Evolutionary conservation across 2,888 invertebrate genomes (phyloP), one percentile per base, ranked within the genome.

Genomic region (Latrodectus hesperus): DNA sequence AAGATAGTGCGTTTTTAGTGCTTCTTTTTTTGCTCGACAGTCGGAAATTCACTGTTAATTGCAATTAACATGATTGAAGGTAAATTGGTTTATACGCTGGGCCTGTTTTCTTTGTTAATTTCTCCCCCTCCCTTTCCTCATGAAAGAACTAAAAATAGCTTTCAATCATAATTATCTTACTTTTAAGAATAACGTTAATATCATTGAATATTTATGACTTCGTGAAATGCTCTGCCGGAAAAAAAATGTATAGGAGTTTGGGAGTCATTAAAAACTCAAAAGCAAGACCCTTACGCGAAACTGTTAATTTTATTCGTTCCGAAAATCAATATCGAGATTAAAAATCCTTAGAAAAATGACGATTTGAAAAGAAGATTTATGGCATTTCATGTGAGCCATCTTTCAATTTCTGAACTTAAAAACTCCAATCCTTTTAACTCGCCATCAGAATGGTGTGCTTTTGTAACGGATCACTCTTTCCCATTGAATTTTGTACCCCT

Each of bases 31-130:
- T 67, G 49, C 73, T 49, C 22, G 38, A 12, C 72, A 55, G 73
- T 22, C 85, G 85, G 76, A 86, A 86, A 75, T 80, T 80, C 86
- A 75, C 67, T 86, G 80, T 81, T 86, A 86, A 86, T 86, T 86
- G 86, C 86, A 86, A 86, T 86, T 86, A 86, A 86, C 76, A 74
- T 76, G 80, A 86, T 86, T 86, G 86, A 75, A 80, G 80, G 86
- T 64, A 86, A 86, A 86, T 86, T 86, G 86, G 86, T 86, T 86
- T 86, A 75, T 68, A 81, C 85, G 79, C 86, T 9, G 9, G 9
- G 55, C 75, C 49, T 60, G 3, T n/a, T 12, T 60, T n/a, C 17
- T 67, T n/a, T 22, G 3, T 49, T 49, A 17, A 49, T n/a, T 22
- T 53, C 38, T 26, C 17, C 52, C 68, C 14, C 17, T 68, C 68